Evolutionary conservation across 2,888 invertebrate species (phyloP).

Genomic region (Lordiphosa andalusiaca): DNA sequence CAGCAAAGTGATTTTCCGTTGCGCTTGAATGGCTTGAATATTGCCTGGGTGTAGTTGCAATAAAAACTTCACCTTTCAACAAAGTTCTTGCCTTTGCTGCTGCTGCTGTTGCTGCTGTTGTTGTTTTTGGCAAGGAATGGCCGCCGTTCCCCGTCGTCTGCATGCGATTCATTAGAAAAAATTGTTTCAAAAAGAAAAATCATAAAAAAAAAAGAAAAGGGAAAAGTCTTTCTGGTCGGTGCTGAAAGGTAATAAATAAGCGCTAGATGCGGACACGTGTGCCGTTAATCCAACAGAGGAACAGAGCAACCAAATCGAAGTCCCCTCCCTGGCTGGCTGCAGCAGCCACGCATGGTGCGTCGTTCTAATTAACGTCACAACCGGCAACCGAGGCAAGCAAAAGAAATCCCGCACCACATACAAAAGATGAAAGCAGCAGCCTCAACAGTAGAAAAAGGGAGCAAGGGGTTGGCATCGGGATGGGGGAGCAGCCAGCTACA

Average conservation of each 20-base stretch:
- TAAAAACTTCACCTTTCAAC: conserved; percentile 37
- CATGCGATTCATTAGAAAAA: conserved; percentile 42
- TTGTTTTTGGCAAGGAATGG: conserved; percentile 18
- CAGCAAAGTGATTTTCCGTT: conserved; percentile 42
- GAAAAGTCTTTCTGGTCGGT: conserved; percentile 38
- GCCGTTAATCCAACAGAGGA: conserved; percentile 58
- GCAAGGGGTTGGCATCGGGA: conserved; percentile 20
- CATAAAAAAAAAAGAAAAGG: conserved; percentile 32
- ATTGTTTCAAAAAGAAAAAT: conserved; percentile 5
- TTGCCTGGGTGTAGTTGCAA: conserved; percentile 29
- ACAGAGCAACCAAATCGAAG: conserved; percentile 7
- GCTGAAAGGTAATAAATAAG: conserved; percentile 71
- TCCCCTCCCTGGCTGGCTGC: conserved; percentile 21
- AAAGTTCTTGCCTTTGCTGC: conserved; percentile 11
- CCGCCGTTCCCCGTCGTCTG: conserved; percentile 13
- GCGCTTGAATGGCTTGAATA: conserved; percentile 28
- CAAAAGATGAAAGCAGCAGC: conserved; percentile 63
- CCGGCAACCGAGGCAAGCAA: conserved; percentile 21
- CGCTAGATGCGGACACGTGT: conserved; percentile 70
- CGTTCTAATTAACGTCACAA: conserved; percentile 72
- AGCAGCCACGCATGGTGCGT: conserved; percentile 62
- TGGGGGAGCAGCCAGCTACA: conserved; percentile 4
- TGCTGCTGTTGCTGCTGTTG: neutral
- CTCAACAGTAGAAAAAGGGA: conserved; percentile 3
- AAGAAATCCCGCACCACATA: conserved; percentile 30